Evolutionary conservation across 2,888 invertebrate species (phyloP).

Genomic region (Phalera bucephala): DNA sequence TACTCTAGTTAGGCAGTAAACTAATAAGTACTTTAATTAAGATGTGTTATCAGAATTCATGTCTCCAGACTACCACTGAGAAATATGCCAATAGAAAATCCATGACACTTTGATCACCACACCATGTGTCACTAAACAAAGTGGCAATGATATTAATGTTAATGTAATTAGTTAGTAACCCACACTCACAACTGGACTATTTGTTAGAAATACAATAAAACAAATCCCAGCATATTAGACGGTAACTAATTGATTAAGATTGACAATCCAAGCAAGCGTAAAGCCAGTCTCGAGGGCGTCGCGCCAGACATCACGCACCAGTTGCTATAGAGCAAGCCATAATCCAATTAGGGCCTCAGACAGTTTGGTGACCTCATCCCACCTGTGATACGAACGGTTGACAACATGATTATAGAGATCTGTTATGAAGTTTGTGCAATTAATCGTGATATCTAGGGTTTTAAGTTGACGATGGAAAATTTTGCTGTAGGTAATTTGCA

Average conservation of each 20-base stretch:
- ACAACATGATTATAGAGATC: conserved; percentile 14
- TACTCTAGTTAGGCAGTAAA: too few species aligned
- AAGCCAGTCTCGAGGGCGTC: conserved; percentile 14
- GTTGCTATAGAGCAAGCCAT: conserved; percentile 42
- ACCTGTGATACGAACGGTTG: conserved; percentile 33
- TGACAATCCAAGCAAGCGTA: conserved; percentile 21
- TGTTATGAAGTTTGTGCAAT: background rate
- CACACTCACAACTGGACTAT: background rate
- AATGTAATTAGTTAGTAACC: background rate
- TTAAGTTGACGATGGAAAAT: background rate
- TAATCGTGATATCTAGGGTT: background rate
- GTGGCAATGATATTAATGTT: too few species aligned
- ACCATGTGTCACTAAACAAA: too few species aligned
- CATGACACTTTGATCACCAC: too few species aligned
- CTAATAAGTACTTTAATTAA: too few species aligned
- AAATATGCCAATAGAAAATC: too few species aligned
- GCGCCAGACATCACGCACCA: conserved; percentile 60
- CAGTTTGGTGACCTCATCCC: conserved; percentile 32
- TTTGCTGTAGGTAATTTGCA: background rate
- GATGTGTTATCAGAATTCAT: too few species aligned
- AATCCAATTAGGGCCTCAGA: conserved; percentile 59
- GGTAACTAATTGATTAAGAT: conserved; percentile 15
- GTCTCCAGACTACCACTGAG: too few species aligned
- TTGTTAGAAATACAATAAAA: background rate
- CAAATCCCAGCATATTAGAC: conserved; percentile 1